Evolutionary conservation across 2,797 vertebrate genomes (phyloP), one percentile per base, ranked within the genome.

Genomic region (Schizopygopsis malacanthus): DNA sequence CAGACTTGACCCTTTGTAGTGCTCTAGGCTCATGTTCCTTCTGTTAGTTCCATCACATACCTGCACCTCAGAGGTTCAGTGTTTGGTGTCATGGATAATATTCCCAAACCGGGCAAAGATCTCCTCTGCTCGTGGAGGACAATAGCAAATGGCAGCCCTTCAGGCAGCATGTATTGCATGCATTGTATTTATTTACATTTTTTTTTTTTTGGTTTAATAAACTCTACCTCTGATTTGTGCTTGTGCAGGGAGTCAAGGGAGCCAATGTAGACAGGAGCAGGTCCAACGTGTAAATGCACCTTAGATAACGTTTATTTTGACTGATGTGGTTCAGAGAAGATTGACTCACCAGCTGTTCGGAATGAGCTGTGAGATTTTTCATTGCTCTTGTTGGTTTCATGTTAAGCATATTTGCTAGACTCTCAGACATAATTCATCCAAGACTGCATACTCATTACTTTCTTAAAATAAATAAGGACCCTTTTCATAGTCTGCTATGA

Each of bases 81-180:
- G 79, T 70, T 76, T 67, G 63, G 61, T 86, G 25, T 41, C 61
- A 10, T 83, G 52, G 43, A 86, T 82, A 83, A 78, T 18, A 69
- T 72, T 88, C 69, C 69, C 25, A 89, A 39, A 88, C 83, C 84
- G 85, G 84, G 88, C 83, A 85, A 82, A 89, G 88, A 82, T 90
- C 87, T 88, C 85, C 75, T 86, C 77, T 93, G 81, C 90, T 94
- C 88, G 89, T 87, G 92, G 86, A 83, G 76, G 90, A 90, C 45
- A 73, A 78, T 89, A 89, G 88, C 87, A 89, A 90, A 90, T 75
- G 75, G 78, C 50, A 67, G 77, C 79, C 67, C 22, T 78, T 83
- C 79, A 47, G 77, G 71, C 71, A 77, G 50, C 37, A 25, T 47
- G 54, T 37, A 25, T 77, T 41, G 39, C 20, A 39, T 59, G 7